Percentiles rank a stretch among this genome's conserved stretches.
Conservation (phyloP, 2,888 invertebrate species). For the Pheosia tremula region DNA sequence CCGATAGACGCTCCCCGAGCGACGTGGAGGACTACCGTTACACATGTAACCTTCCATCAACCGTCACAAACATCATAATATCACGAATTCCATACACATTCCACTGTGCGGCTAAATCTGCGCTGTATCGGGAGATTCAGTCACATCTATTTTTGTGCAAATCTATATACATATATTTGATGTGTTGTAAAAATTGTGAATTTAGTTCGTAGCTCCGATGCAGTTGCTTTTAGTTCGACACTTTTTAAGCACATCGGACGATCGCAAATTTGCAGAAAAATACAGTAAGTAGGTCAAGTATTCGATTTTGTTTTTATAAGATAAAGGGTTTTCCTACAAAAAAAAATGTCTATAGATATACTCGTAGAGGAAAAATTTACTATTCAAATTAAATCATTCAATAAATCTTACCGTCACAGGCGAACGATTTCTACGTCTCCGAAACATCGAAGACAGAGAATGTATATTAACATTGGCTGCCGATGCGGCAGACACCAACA, state of each 20-base stretch:
- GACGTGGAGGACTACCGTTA: slow-evolving; percentile 41
- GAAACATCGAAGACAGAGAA: slow-evolving; percentile 69
- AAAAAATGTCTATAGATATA: not conserved
- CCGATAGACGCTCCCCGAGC: slow-evolving; percentile 17
- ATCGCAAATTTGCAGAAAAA: not conserved
- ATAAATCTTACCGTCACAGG: slow-evolving; percentile 55
- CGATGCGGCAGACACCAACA: slow-evolving; percentile 65
- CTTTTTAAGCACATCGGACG: not conserved
- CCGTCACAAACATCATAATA: slow-evolving; percentile 19
- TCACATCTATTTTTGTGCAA: slow-evolving; percentile 8
- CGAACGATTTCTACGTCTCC: slow-evolving; percentile 58
- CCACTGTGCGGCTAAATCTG: slow-evolving; percentile 14
- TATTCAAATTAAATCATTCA: not conserved
- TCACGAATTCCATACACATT: slow-evolving; percentile 20
- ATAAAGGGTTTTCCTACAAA: not conserved
- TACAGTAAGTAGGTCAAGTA: not conserved
- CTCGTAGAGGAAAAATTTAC: not conserved
- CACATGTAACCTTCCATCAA: slow-evolving; percentile 11
- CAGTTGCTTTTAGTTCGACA: not conserved
- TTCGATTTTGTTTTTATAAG: not conserved
- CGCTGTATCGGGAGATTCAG: slow-evolving; percentile 7
- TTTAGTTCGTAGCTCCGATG: not conserved
- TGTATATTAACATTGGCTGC: slow-evolving; percentile 60
- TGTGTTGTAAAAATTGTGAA: not conserved
- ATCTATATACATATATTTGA: not conserved